Conservation (phyloP, 2,113 vertebrate species). For the Vulpes lagopus region DNA sequence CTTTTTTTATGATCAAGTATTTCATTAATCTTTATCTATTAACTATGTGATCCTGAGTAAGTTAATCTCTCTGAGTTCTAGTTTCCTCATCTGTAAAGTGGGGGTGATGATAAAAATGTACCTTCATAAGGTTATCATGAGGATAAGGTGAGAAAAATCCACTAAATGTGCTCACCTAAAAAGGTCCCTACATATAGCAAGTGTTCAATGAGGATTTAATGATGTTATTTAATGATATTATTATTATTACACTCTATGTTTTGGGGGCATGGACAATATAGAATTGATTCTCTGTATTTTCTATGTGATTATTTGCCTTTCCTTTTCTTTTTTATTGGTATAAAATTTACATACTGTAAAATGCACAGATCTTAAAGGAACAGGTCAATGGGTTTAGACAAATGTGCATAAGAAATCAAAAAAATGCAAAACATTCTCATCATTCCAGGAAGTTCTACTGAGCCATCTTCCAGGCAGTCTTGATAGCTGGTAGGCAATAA, state of each 20-base stretch:
- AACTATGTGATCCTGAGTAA: neutral
- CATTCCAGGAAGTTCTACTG: neutral
- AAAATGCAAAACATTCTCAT: neutral
- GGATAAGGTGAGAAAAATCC: neutral
- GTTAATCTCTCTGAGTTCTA: neutral
- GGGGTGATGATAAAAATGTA: neutral
- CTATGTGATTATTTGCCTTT: neutral
- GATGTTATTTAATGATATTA: neutral
- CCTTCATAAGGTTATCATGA: neutral
- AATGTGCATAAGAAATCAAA: neutral
- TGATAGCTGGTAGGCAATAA: neutral
- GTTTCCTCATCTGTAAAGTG: constrained; percentile 24
- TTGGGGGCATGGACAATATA: neutral
- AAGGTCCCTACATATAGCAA: neutral
- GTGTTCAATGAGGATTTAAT: neutral
- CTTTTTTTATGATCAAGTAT: constrained; percentile 40
- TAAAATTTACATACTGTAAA: neutral
- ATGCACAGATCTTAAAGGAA: neutral
- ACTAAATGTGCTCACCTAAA: neutral
- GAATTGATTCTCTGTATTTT: constrained; percentile 20
- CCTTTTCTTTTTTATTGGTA: neutral
- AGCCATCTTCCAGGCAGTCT: neutral
- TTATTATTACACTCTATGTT: neutral
- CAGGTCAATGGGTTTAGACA: neutral
- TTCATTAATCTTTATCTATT: neutral